Evolutionary conservation across 2,113 vertebrate species (phyloP), one percentile per base, ranked within the genome.

Genomic region (Elgaria multicarinata): DNA sequence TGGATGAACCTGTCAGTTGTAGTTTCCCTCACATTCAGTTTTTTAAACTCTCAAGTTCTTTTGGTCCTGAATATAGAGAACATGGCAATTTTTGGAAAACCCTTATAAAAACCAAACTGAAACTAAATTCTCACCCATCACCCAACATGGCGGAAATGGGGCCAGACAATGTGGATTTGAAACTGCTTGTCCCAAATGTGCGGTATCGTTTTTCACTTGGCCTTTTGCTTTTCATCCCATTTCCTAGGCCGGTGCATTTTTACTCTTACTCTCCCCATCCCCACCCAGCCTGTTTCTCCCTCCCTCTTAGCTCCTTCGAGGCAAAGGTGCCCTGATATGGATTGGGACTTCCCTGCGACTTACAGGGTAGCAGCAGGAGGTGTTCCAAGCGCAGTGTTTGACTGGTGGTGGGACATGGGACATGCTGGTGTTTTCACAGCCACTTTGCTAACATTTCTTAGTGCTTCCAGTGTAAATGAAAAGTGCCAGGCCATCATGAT

Each of bases 401-500:
- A 82, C 84, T 20, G 82, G 39, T 44, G 12, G 79, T 86, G 3
- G 53, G 71, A 90, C 94, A 77, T 92, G 69, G 79, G 94, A 77
- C 71, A 71, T 0, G 0, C 39, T 76, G 53, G 24, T 33, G 62
- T 76, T 92, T 94, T 96, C 89, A 90, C 92, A 90, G 92, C 83
- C 84, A 0, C 50, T 93, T 96, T 95, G 89, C 93, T 92, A 95
- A 95, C 95, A 92, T 93, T 93, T 93, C 83, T 95, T 95, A 94
- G 87, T 91, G 88, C 91, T 94, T 95, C 91, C 84, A 92, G 93
- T 92, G 91, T 85, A 87, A 93, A 85, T 91, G 92, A 91, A 80
- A 85, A 91, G 79, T 79, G 91, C 92, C 90, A 93, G 69, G 77
- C 87, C 75, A 92, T 94, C 92, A 94, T 91, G 87, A 93, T 66